Conservation (phyloP, 2,113 vertebrate genomes). For the Crocuta crocuta region DNA sequence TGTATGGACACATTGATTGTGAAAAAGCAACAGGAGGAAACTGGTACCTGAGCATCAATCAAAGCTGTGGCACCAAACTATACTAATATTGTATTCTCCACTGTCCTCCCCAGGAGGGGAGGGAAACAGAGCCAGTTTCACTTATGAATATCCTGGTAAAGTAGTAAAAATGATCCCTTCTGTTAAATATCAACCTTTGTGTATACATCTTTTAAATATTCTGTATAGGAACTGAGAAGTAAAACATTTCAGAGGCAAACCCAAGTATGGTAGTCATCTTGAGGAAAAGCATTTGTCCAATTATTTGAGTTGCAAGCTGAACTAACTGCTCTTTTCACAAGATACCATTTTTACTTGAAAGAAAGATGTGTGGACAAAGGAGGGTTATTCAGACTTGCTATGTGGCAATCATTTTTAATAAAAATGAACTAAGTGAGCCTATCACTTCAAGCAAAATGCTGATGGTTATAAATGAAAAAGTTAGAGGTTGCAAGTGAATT, state of each 20-base stretch:
- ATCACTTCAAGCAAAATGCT: slow-evolving; percentile 37
- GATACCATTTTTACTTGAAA: slow-evolving; percentile 22
- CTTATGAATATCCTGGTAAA: background rate
- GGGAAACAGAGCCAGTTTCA: background rate
- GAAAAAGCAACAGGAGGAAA: background rate
- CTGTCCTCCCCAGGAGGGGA: no score
- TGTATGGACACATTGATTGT: background rate
- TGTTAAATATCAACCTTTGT: background rate
- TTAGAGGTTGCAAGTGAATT: slow-evolving; percentile 44
- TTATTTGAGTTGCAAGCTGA: background rate
- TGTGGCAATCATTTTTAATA: background rate
- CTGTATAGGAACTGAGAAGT: background rate
- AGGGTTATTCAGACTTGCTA: slow-evolving; percentile 17
- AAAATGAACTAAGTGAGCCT: slow-evolving; percentile 42
- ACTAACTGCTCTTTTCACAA: background rate
- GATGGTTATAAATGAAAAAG: slow-evolving; percentile 17
- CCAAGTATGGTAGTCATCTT: background rate
- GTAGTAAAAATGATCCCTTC: background rate
- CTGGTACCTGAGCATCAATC: background rate
- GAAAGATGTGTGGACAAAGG: background rate
- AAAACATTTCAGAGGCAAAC: background rate
- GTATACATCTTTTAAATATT: background rate
- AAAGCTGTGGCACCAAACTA: background rate
- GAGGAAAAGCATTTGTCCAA: background rate
- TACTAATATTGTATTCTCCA: background rate